Evolutionary conservation across 1,140 invertebrate species (phyloP).

Genomic region (Drosophila triauraria): DNA sequence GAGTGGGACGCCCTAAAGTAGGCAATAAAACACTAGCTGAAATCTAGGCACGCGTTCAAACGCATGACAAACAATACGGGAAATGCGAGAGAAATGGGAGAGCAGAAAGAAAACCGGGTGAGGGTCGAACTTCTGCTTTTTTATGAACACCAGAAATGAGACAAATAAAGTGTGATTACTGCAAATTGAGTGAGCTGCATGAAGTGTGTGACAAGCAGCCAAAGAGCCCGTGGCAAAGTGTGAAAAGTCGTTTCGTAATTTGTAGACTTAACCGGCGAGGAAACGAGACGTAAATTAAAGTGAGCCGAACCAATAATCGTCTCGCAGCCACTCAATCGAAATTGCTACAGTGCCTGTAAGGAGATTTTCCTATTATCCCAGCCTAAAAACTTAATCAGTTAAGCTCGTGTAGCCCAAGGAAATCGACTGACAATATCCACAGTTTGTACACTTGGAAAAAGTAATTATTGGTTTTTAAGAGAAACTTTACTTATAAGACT

Average conservation of each 20-base stretch:
- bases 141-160: slow-evolving; percentile 77
- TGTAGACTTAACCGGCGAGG: neutral
- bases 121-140: slow-evolving; percentile 43
- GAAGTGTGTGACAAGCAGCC: slow-evolving; percentile 56
- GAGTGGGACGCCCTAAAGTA: slow-evolving; percentile 63
- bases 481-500: too few relatives aligned
- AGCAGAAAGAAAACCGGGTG: neutral
- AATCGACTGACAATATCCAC: neutral
- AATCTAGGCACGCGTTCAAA: slow-evolving; percentile 74
- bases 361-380: slow-evolving; percentile 34
- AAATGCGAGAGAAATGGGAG: slow-evolving; percentile 40
- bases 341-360: slow-evolving; percentile 2
- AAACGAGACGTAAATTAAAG: slow-evolving; percentile 17
- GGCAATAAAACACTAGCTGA: slow-evolving; percentile 80
- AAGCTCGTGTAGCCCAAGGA: neutral
- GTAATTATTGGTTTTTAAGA: neutral
- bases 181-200: slow-evolving; percentile 73
- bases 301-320: slow-evolving; percentile 2
- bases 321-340: neutral
- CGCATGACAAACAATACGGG: slow-evolving; percentile 59
- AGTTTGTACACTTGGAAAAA: slow-evolving; percentile 2
- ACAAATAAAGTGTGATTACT: slow-evolving; percentile 81
- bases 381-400: slow-evolving; percentile 17
- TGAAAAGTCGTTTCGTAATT: slow-evolving; percentile 27
- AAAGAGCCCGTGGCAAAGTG: slow-evolving; percentile 22